Conservation (phyloP, 2,888 invertebrate species). For the Thymelicus sylvestris region DNA sequence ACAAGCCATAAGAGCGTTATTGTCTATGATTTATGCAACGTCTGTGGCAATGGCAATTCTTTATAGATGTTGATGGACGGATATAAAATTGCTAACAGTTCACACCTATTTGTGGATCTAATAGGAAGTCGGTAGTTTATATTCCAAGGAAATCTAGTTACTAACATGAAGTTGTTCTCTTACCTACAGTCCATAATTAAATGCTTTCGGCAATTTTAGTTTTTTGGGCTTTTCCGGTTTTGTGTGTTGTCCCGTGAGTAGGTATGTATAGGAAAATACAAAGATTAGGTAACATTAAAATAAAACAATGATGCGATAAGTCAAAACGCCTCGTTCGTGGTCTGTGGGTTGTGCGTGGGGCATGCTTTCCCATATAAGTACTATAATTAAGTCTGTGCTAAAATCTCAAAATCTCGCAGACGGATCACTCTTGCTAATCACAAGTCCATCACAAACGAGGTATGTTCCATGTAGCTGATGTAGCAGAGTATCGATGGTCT, state of each 20-base stretch:
- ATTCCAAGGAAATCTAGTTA: too few species aligned
- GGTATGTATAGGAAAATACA: too few species aligned
- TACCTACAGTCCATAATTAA: too few species aligned
- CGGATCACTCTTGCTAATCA: neutral
- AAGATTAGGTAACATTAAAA: too few species aligned
- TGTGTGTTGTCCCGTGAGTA: too few species aligned
- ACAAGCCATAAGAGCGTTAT: conserved; percentile 48
- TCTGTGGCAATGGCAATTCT: conserved; percentile 56
- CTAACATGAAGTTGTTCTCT: too few species aligned
- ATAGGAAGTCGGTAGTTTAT: neutral
- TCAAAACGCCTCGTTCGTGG: neutral
- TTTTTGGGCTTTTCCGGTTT: too few species aligned
- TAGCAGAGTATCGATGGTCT: too few species aligned
- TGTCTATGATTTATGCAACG: conserved; percentile 58
- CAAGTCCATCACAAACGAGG: neutral
- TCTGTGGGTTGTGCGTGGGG: neutral
- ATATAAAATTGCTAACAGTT: neutral
- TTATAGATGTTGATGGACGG: neutral
- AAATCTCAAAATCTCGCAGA: neutral
- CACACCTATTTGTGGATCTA: neutral
- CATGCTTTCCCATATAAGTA: neutral
- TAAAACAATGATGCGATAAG: neutral
- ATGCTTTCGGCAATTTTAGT: too few species aligned
- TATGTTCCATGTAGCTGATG: too few species aligned
- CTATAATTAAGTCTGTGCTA: conserved; percentile 1